Evolutionary conservation across 2,113 vertebrate genomes (phyloP).

Genomic region (Pseudorectes ferrugineus): DNA sequence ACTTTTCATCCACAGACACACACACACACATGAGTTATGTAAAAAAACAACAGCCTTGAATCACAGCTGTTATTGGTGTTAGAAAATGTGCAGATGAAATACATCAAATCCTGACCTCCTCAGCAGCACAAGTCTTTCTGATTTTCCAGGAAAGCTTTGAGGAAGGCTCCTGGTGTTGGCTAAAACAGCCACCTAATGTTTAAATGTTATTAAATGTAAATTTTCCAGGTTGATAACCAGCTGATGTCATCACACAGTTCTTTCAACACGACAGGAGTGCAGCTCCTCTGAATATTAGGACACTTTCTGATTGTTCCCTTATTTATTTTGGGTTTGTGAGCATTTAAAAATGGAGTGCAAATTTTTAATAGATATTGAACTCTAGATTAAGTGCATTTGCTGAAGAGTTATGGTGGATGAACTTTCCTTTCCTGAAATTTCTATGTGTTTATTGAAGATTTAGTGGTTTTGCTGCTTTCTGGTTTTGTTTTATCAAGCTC

Average conservation of each 20-base stretch:
- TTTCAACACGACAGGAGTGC: neutral
- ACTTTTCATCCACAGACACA: neutral
- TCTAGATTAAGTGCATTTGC: neutral
- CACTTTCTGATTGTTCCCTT: neutral
- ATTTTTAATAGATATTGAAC: neutral
- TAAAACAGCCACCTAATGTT: neutral
- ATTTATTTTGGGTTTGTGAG: neutral
- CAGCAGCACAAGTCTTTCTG: neutral
- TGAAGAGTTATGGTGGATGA: neutral
- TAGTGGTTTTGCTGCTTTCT: neutral
- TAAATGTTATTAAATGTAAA: neutral
- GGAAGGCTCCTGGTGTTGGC: neutral
- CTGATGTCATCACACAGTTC: neutral
- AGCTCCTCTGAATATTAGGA: neutral
- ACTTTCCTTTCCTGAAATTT: neutral
- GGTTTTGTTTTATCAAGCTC: neutral
- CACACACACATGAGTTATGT: neutral
- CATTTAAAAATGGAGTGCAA: neutral
- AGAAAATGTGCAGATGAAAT: neutral
- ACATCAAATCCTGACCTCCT: neutral
- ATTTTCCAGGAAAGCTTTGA: neutral
- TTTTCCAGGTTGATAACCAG: neutral
- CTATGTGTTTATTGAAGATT: neutral
- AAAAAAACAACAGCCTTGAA: neutral
- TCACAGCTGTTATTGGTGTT: neutral